Evolutionary conservation across 2,888 invertebrate genomes (phyloP), one percentile per base, ranked within the genome.

Genomic region (Venusia cambrica): DNA sequence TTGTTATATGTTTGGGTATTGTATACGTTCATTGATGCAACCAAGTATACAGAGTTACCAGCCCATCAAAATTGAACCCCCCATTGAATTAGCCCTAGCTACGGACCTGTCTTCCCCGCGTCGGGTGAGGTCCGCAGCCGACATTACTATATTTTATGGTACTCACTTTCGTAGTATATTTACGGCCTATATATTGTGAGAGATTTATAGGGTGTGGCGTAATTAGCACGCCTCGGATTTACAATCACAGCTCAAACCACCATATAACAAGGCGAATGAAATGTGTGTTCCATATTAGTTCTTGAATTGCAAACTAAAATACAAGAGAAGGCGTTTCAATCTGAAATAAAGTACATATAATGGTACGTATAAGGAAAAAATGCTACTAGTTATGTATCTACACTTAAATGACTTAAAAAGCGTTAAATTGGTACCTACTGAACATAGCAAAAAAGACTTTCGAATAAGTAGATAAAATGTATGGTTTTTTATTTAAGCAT

Each of bases 71-170:
- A n/a, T n/a, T n/a, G n/a, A n/a, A n/a, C n/a, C 18, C 19, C 26
- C 8, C 10, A 2, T 8, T 7, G 4, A n/a, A 18, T 5, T 15
- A 11, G 2, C 2, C 36, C 13, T 29, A 9, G 9, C 7, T 33
- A 15, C 18, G 13, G 2, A 4, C 28, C 32, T 25, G 32, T 6
- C 11, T 62, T 54, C 14, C 51, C 62, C 59, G 66, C 81, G 57
- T 73, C 81, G 79, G 71, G 84, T 85, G 83, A 59, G 85, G 85
- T 85, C 84, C 67, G 71, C 69, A 80, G 80, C 79, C 83, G 73
- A 72, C 63, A 62, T 66, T 73, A 60, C 62, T 71, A 68, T 76
- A 73, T 62, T 35, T n/a, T 75, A 77, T 74, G 63, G 70, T 68
- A 62, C 71, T 72, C 45, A 62, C 71, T 72, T 48, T 72, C 67